Percentiles rank a stretch among this genome's conserved stretches.
phyloP scores from a whole-genome alignment of 2,888 invertebrate genomes.

The Acrobasis suavella region DNA sequence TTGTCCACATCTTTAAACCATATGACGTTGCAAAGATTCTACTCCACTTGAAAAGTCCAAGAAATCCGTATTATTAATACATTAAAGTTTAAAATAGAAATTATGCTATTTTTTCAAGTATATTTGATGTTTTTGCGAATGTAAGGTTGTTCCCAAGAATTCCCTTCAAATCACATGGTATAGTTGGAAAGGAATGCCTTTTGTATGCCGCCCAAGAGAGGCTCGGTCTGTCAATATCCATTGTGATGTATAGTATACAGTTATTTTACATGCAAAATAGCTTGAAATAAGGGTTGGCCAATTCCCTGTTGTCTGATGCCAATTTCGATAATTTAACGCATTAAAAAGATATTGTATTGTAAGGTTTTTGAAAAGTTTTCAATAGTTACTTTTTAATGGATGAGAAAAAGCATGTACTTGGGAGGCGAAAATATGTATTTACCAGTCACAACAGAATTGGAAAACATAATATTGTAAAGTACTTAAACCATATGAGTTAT shows the following conservation, averaged over 20 bases:
- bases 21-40: slow-evolving; percentile 16
- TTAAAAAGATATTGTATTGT: slow-evolving; percentile 5
- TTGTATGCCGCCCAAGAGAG: slow-evolving; percentile 19
- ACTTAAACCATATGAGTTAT: too few relatives aligned
- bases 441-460: too few relatives aligned
- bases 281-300: slow-evolving; percentile 19
- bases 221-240: slow-evolving; percentile 13
- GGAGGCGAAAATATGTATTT: too few relatives aligned
- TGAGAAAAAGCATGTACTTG: too few relatives aligned
- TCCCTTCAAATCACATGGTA: slow-evolving; percentile 25
- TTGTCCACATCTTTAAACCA: slow-evolving; percentile 20
- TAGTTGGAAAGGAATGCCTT: slow-evolving; percentile 20
- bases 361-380: neutral
- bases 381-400: neutral
- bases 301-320: slow-evolving; percentile 16
- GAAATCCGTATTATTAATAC: neutral
- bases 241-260: slow-evolving; percentile 19
- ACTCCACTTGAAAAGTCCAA: neutral
- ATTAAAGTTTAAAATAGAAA: slow-evolving; percentile 24
- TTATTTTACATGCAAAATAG: slow-evolving; percentile 21
- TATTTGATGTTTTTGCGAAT: slow-evolving; percentile 4
- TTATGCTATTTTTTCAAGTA: slow-evolving; percentile 4
- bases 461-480: too few relatives aligned
- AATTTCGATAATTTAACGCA: slow-evolving; percentile 4
- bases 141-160: slow-evolving; percentile 24